Percentiles rank a stretch among this genome's conserved stretches.
These are phyloP conservation scores for Eugnorisma glareosa DNA, from an alignment of 2,888 invertebrate genomes.

Conservation along the genomic window DNA sequence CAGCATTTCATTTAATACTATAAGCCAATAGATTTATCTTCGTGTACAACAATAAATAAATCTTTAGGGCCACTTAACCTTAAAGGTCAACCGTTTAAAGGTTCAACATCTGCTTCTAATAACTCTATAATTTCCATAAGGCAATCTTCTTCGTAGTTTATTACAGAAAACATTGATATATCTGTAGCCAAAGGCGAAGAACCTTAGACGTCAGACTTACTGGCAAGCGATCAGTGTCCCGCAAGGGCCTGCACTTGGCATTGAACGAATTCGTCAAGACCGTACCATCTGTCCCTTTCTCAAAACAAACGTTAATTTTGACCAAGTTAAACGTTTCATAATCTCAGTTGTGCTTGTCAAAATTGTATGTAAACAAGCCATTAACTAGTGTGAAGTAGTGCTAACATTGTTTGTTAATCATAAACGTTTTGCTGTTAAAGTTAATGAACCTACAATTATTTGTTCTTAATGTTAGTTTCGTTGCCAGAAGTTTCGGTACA, in stretches of 20 bases:
- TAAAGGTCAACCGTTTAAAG: conserved; percentile 7
- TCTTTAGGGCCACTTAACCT: conserved; percentile 35
- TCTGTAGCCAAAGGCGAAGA: conserved; percentile 15
- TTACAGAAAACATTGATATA: neutral
- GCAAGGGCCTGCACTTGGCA: conserved; percentile 68
- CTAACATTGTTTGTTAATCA: conserved; percentile 56
- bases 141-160: neutral
- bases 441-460: conserved; percentile 57
- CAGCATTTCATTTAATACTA: conserved; percentile 8
- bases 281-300: conserved; percentile 38
- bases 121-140: neutral
- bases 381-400: conserved; percentile 44
- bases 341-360: conserved; percentile 34
- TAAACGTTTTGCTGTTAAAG: conserved; percentile 52
- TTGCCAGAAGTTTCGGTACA: conserved; percentile 56
- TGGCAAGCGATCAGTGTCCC: conserved; percentile 49
- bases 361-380: conserved; percentile 62
- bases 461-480: conserved; percentile 47
- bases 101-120: conserved; percentile 35
- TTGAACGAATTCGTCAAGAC: conserved; percentile 58
- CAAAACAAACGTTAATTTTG: conserved; percentile 38
- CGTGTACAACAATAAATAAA: conserved; percentile 23
- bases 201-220: conserved; percentile 25
- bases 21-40: conserved; percentile 13
- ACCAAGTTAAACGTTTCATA: conserved; percentile 3